Percentiles rank a stretch among this genome's conserved stretches.
phyloP scores from a whole-genome alignment of 2,888 invertebrate genomes.

The Agrotis exclamationis region DNA sequence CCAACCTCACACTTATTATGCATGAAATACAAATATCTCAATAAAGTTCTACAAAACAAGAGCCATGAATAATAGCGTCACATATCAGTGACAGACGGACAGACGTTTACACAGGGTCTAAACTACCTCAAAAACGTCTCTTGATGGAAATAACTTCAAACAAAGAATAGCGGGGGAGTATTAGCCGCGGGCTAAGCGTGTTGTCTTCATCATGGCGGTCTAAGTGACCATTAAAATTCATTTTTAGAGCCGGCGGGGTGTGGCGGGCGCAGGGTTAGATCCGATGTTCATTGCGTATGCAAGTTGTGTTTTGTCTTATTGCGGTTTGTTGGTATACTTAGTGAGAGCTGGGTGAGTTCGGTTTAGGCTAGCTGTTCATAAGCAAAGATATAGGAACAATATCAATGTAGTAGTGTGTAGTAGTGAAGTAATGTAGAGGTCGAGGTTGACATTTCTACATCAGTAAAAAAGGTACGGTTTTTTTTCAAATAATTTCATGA shows the following conservation, averaged over 20 bases:
- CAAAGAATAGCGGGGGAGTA: conserved; percentile 63
- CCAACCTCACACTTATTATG: conserved; percentile 30
- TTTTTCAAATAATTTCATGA: no score
- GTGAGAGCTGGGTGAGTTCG: background rate
- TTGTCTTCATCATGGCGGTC: conserved; percentile 82
- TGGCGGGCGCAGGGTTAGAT: conserved; percentile 54
- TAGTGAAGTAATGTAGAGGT: no score
- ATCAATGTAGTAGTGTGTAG: no score
- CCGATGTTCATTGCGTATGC: conserved; percentile 50
- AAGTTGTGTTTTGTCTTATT: conserved; percentile 50
- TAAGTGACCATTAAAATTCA: conserved; percentile 89
- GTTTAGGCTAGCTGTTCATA: background rate
- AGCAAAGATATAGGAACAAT: background rate
- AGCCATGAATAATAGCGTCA: conserved; percentile 42
- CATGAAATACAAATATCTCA: conserved; percentile 44
- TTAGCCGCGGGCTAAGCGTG: conserved; percentile 69
- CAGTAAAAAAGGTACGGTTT: no score
- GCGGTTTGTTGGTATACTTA: conserved; percentile 45
- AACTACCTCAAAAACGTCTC: conserved; percentile 63
- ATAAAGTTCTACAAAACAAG: conserved; percentile 39
- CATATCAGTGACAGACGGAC: conserved; percentile 54
- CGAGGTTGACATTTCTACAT: no score
- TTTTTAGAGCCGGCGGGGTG: conserved; percentile 77
- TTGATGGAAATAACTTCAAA: conserved; percentile 61
- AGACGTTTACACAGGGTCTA: conserved; percentile 57